A percentile compares a stretch with the other conserved stretches of the same genome.
Evolutionary conservation across 2,113 vertebrate genomes (phyloP).

Genomic region (Dasyprocta punctata): DNA sequence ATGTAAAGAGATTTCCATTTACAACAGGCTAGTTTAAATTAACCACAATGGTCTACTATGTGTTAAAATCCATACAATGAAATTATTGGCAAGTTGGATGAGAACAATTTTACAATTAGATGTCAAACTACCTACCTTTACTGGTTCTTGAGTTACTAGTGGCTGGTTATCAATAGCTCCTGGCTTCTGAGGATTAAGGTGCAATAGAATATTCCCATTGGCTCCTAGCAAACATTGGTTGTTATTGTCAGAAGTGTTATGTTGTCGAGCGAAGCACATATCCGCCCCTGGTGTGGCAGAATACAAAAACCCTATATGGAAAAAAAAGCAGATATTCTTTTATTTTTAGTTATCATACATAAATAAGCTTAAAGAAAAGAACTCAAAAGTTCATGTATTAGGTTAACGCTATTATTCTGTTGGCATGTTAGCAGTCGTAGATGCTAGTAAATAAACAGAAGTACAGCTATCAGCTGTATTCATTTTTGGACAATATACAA

Average conservation of each 20-base stretch:
- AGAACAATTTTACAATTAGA: conserved; percentile 49
- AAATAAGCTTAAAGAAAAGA: conserved; percentile 43
- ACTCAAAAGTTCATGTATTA: not conserved
- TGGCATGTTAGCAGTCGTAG: not conserved
- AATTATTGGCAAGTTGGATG: conserved; percentile 54
- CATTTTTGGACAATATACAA: conserved; percentile 1
- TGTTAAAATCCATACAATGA: conserved; percentile 21
- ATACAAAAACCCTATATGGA: conserved; percentile 88
- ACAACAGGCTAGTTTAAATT: not conserved
- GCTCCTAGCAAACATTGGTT: conserved; percentile 94
- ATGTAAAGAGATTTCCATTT: not conserved
- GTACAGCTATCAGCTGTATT: not conserved
- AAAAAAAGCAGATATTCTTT: conserved; percentile 25
- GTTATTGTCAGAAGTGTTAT: conserved; percentile 95
- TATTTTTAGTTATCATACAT: conserved; percentile 46
- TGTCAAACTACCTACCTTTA: conserved; percentile 90
- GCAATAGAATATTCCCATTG: conserved; percentile 92
- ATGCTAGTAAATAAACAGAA: conserved; percentile 30
- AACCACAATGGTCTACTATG: not conserved
- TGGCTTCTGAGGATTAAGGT: conserved; percentile 93
- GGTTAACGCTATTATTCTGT: not conserved
- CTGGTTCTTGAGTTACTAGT: conserved; percentile 94
- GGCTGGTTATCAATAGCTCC: conserved; percentile 98
- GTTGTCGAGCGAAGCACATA: conserved; percentile 94
- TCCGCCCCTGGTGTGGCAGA: conserved; percentile 90